These are phyloP conservation scores for Melanitta fusca DNA, from an alignment of 2,797 vertebrate genomes.

Conservation along the genomic window DNA sequence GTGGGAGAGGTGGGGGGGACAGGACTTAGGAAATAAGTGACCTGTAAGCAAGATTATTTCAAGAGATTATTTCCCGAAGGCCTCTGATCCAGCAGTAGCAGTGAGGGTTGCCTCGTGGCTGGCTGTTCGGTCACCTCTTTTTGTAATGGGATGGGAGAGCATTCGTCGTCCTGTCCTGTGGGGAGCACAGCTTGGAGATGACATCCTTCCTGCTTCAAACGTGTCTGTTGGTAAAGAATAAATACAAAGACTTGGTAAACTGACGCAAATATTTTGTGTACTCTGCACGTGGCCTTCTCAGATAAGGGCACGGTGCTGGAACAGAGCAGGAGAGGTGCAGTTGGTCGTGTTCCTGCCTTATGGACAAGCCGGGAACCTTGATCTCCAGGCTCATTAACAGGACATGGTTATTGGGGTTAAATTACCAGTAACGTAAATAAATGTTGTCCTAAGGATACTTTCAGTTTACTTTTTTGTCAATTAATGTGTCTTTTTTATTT, in stretches of 20 bases:
- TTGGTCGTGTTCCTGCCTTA: background rate
- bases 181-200: background rate
- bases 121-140: background rate
- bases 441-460: background rate
- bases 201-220: background rate
- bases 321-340: background rate
- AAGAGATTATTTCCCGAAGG: conserved; percentile 20
- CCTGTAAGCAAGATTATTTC: conserved; percentile 13
- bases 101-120: background rate
- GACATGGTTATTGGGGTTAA: background rate
- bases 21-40: background rate
- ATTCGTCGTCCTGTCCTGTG: background rate
- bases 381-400: background rate
- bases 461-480: background rate
- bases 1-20: background rate
- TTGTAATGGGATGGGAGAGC: background rate
- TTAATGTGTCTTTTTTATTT: background rate
- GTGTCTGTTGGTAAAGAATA: background rate
- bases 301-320: background rate
- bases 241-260: background rate
- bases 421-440: background rate
- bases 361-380: conserved; percentile 17
- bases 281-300: background rate
- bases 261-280: background rate
- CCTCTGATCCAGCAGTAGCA: background rate